Evolutionary conservation across 2,888 invertebrate genomes (phyloP), one percentile per base, ranked within the genome.

Genomic region (Rotaria magnacalcarata): DNA sequence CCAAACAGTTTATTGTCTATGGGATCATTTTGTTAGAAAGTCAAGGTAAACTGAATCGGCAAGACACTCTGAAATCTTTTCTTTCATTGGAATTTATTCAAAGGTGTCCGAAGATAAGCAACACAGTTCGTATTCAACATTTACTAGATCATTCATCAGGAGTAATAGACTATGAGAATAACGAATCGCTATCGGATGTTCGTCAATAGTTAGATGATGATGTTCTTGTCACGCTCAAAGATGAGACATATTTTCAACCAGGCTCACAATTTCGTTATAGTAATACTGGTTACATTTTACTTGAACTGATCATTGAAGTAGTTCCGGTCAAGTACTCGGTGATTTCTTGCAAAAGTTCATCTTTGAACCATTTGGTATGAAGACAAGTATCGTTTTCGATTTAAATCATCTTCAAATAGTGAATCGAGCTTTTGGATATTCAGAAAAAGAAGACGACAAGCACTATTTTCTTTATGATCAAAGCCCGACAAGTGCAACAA

Each of bases 81-180:
- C 34, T 67, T 34, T 67, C 67, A 14, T 16, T 6, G 3, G 3
- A 67, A 19, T 67, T 67, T 67, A 14, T 34, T 19, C 14, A 4
- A 0, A 47, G 34, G n/a, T 47, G 11, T 47, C 47, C 47, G 0
- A 21, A 6, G 47, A 10, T 47, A 19, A 80, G 47, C 34, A 47
- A n/a, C 8, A 14, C 24, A 4, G 16, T 47, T 8, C 43, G 21
- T 5, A n/a, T 80, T 80, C 47, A 43, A 80, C 80, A 80, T 43
- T 80, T 80, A 80, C n/a, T 80, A 4, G 47, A 43, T 21, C 80
- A 80, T 80, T 47, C 80, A 47, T 80, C 80, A 2, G 80, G 80
- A 47, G 7, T 80, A 80, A 5, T 24, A 19, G 80, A 80, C n/a
- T 80, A 80, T 47, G 80, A 80, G 47, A 16, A 11, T 1, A 10